A percentile compares a stretch with the other conserved stretches of the same genome.
Conservation (phyloP, 2,888 invertebrate genomes). For the Griposia aprilina region DNA sequence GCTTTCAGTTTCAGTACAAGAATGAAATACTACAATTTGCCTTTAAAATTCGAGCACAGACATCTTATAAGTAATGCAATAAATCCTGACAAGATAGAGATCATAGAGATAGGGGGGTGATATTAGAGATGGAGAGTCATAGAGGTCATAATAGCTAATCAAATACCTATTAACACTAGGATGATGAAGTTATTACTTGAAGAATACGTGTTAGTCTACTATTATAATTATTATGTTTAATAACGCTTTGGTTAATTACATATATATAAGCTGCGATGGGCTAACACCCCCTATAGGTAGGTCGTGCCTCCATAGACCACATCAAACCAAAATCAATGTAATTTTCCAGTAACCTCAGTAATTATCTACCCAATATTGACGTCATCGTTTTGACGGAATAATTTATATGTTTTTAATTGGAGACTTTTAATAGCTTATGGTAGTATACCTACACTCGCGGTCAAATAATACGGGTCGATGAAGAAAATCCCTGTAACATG, state of each 20-base stretch:
- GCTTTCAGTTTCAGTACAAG: not conserved
- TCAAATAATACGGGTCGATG: no score
- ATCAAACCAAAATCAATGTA: constrained; percentile 49
- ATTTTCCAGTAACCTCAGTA: constrained; percentile 51
- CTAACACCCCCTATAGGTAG: not conserved
- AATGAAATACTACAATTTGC: not conserved
- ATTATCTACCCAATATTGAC: constrained; percentile 32
- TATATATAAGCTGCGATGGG: not conserved
- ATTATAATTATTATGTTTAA: constrained; percentile 1
- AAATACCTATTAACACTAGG: not conserved
- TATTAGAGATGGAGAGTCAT: no score
- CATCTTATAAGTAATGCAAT: not conserved
- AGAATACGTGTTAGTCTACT: not conserved
- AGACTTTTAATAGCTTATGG: not conserved
- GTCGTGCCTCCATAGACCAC: not conserved
- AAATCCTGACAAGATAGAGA: not conserved
- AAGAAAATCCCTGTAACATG: no score
- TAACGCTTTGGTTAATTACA: not conserved
- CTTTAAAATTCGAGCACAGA: not conserved
- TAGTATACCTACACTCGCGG: not conserved
- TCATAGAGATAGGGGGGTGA: no score
- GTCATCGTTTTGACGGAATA: constrained; percentile 5
- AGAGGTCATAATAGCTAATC: not conserved
- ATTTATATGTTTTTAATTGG: constrained; percentile 11
- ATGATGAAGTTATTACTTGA: not conserved